These are phyloP conservation scores for Caenorhabditis zanzibari DNA, from an alignment of 2,888 invertebrate species.

Conservation along the genomic window DNA sequence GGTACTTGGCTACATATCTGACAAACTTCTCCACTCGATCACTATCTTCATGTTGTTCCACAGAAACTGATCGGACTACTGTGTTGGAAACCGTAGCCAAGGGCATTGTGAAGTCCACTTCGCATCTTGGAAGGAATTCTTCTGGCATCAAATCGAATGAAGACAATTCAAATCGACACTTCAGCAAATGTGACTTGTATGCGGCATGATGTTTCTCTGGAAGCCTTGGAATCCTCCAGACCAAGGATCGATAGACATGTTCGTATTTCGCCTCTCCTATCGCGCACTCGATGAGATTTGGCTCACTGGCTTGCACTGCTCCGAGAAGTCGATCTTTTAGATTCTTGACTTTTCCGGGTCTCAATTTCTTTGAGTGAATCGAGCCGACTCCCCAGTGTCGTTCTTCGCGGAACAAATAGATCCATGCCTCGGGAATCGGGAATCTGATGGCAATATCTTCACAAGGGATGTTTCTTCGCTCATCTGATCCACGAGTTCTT, in stretches of 20 bases:
- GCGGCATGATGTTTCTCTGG: slow-evolving; percentile 99
- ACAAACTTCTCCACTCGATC: slow-evolving; percentile 99
- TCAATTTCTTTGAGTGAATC: slow-evolving; percentile 91
- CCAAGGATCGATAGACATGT: slow-evolving; percentile 89
- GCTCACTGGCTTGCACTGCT: slow-evolving; percentile 92
- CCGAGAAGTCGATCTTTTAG: slow-evolving; percentile 86
- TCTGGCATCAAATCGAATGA: slow-evolving; percentile 98
- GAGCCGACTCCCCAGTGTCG: slow-evolving; percentile 94
- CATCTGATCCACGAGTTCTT: slow-evolving; percentile 90
- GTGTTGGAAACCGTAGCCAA: slow-evolving; percentile 95
- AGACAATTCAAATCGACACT: slow-evolving; percentile 91
- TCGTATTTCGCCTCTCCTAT: slow-evolving; percentile 76
- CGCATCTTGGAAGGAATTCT: slow-evolving; percentile 91
- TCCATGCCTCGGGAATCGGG: slow-evolving; percentile 99
- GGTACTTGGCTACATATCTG: slow-evolving; percentile 95
- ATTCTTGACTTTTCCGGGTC: slow-evolving; percentile 86
- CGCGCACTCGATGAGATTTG: slow-evolving; percentile 90
- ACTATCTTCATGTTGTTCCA: slow-evolving; percentile 85
- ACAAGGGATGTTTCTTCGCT: slow-evolving; percentile 94
- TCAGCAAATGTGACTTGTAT: slow-evolving; percentile 97
- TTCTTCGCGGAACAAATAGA: slow-evolving; percentile 95
- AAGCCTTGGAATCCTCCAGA: slow-evolving; percentile 97
- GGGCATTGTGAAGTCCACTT: slow-evolving; percentile 98
- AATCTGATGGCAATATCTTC: slow-evolving; percentile 95
- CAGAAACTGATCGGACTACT: slow-evolving; percentile 91